Evolutionary conservation across 1,140 invertebrate genomes (phyloP), one percentile per base, ranked within the genome.

Genomic region (Uloborus diversus): DNA sequence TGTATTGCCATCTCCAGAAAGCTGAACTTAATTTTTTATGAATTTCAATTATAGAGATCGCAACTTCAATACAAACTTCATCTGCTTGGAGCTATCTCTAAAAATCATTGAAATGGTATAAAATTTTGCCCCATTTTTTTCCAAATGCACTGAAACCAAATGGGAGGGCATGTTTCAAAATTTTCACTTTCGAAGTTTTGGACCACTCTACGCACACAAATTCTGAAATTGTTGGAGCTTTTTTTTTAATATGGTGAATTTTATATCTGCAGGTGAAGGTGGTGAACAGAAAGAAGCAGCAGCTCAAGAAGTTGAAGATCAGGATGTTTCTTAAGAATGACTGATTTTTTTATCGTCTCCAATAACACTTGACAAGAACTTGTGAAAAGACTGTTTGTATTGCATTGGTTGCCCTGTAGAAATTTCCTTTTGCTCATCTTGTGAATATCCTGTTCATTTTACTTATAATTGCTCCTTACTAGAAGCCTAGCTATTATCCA

Each of bases 391-490:
- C 76, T 79, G 75, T 71, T 59, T 71, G 66, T 78, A 79, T 79
- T 59, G 76, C 65, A 79, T 79, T 62, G 65, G 76, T 79, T 79
- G 76, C 76, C 76, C 65, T 79, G 76, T 79, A 79, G 76, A 69
- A 66, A 69, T 79, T 79, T 79, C 65, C 76, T 79, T n/a, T 79
- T 79, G 76, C 76, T 79, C 76, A 79, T 69, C 76, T 78, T 78
- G 73, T 78, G 73, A 78, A 78, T 78, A 78, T 59, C 73, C 49
- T 78, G 56, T 78, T 78, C 73, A 78, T 78, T 78, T 78, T 33
- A 35, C 32, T 78, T 53, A 42, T 56, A 56, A 56, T 56, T 30
- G 49, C 66, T 65, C 57, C 73, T 51, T 49, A 65, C 51, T 78
- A 78, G 73, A 28, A 78, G 51, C 73, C 73, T 78, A 78, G 73